phyloP scores from a whole-genome alignment of 2,113 vertebrate species.

The Pollachius pollachius region DNA sequence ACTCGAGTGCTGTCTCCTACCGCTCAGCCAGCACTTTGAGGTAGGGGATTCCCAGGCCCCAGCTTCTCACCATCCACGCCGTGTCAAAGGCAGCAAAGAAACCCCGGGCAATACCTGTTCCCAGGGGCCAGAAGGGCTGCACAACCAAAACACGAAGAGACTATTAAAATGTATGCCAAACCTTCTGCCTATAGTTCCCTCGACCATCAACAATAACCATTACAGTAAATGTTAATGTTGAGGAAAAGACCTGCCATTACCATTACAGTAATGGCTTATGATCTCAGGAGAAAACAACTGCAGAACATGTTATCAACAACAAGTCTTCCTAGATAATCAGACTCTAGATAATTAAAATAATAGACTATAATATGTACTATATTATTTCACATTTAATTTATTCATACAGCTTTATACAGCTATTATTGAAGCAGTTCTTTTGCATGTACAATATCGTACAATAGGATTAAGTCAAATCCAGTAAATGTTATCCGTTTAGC shows the following conservation, averaged over 20 bases:
- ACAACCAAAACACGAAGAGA: not conserved
- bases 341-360: too few species aligned
- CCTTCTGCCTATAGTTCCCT: not conserved
- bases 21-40: slow-evolving; percentile 87
- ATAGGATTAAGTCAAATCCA: too few species aligned
- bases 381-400: too few species aligned
- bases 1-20: slow-evolving; percentile 57
- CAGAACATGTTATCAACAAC: too few species aligned
- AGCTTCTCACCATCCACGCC: slow-evolving; percentile 91
- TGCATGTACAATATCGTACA: too few species aligned
- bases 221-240: not conserved
- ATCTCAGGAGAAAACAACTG: too few species aligned
- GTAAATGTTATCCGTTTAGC: too few species aligned
- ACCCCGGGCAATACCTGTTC: slow-evolving; percentile 89
- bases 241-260: not conserved
- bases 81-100: slow-evolving; percentile 87
- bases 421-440: too few species aligned
- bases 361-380: too few species aligned
- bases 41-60: slow-evolving; percentile 76
- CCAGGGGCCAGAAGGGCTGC: slow-evolving; percentile 96
- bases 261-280: too few species aligned
- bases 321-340: too few species aligned
- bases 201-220: not conserved
- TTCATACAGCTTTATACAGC: too few species aligned
- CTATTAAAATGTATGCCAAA: not conserved